Percentiles rank a stretch among this genome's conserved stretches.
Evolutionary conservation across 1,140 invertebrate species (phyloP).

Genomic region (Metopolophium dirhodum): DNA sequence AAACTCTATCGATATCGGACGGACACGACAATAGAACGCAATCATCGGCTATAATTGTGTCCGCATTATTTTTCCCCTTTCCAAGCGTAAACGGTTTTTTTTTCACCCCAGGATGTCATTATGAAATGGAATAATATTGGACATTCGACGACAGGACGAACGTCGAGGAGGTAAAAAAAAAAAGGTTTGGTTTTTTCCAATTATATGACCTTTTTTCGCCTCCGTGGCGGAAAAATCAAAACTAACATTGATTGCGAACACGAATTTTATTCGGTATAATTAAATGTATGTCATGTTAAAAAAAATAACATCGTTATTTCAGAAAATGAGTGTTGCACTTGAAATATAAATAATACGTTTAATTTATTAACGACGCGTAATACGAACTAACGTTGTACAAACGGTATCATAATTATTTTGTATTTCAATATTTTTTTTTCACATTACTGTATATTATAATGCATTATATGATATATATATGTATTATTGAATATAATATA

Average conservation of each 20-base stretch:
- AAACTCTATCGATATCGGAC: neutral
- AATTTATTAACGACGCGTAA: neutral
- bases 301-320: neutral
- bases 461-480: too few relatives aligned
- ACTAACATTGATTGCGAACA: neutral
- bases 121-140: constrained; percentile 25
- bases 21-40: constrained; percentile 23
- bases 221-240: constrained; percentile 7
- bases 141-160: neutral
- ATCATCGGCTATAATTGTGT: constrained; percentile 24
- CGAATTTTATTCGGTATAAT: neutral
- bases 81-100: neutral
- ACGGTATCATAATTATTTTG: neutral
- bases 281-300: neutral
- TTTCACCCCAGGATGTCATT: constrained; percentile 16
- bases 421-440: neutral
- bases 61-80: constrained; percentile 5
- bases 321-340: neutral
- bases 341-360: constrained; percentile 14
- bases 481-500: neutral
- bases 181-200: neutral
- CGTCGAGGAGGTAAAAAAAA: neutral
- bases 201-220: neutral
- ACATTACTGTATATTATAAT: neutral
- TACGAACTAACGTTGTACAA: neutral